Evolutionary conservation across 2,113 vertebrate genomes (phyloP).

Genomic region (Tragelaphus buxtoni): DNA sequence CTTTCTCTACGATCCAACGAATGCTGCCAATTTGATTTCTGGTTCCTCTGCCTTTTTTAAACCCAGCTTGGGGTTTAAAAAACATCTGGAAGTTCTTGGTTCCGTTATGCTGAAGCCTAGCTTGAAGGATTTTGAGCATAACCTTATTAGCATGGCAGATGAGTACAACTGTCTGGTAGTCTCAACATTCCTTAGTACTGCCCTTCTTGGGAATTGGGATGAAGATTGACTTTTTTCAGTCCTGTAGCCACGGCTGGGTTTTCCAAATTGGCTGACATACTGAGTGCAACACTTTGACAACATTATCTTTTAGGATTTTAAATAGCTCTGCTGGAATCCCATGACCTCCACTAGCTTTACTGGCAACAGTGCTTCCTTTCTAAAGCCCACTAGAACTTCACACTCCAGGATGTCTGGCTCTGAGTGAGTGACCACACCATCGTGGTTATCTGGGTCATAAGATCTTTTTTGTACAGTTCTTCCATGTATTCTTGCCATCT

Average conservation of each 20-base stretch:
- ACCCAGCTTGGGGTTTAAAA: neutral
- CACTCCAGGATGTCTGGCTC: neutral
- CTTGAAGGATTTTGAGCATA: neutral
- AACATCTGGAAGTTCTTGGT: neutral
- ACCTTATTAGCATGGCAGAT: neutral
- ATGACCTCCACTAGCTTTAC: neutral
- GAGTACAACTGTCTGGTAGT: neutral
- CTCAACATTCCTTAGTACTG: neutral
- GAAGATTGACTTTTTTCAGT: neutral
- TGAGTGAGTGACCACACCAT: neutral
- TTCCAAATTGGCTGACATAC: neutral
- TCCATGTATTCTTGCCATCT: neutral
- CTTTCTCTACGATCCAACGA: neutral
- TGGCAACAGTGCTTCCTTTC: neutral
- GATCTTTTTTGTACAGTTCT: neutral
- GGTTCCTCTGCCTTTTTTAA: neutral
- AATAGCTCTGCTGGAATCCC: neutral
- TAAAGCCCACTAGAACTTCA: neutral
- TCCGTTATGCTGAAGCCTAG: neutral
- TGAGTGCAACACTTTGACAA: neutral
- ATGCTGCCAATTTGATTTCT: neutral
- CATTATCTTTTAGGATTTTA: neutral
- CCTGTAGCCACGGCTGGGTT: neutral
- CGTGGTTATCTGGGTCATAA: neutral
- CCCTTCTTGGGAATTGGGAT: neutral